phyloP scores from a whole-genome alignment of 2,113 vertebrate genomes.

The Epinephelus fuscoguttatus region DNA sequence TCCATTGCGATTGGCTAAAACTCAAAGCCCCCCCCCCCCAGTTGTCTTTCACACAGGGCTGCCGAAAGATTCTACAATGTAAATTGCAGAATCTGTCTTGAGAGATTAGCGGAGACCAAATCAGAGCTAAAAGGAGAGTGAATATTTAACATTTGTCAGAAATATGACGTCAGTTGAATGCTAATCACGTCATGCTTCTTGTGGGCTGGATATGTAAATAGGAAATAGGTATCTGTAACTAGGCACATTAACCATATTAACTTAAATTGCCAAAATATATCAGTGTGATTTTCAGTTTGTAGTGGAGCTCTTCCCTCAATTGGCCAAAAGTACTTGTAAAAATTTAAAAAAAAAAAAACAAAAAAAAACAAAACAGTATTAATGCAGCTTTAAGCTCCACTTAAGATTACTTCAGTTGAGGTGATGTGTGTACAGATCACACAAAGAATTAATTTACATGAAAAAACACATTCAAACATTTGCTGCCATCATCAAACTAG shows the following conservation, averaged over 20 bases:
- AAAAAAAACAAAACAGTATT: neutral
- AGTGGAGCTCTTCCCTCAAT: neutral
- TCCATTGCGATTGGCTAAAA: too few relatives aligned
- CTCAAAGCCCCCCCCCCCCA: too few relatives aligned
- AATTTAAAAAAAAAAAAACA: neutral
- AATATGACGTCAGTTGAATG: neutral
- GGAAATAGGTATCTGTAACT: too few relatives aligned
- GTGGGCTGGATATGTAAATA: neutral
- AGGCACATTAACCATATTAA: neutral
- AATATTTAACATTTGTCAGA: neutral
- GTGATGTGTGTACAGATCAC: conserved; percentile 7
- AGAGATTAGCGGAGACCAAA: neutral
- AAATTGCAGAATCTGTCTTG: too few relatives aligned
- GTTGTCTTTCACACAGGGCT: too few relatives aligned
- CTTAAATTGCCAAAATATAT: neutral
- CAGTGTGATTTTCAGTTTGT: conserved; percentile 8
- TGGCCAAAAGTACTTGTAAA: neutral
- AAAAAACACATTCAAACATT: conserved; percentile 25
- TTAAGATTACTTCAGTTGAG: conserved; percentile 15
- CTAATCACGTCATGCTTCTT: neutral
- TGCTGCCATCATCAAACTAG: conserved; percentile 13
- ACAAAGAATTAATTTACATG: conserved; percentile 16
- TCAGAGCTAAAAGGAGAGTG: neutral
- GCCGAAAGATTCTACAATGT: too few relatives aligned
- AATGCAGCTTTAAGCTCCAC: conserved; percentile 2